phyloP scores from a whole-genome alignment of 2,888 invertebrate species.

The Trissolcus brochymenae region DNA sequence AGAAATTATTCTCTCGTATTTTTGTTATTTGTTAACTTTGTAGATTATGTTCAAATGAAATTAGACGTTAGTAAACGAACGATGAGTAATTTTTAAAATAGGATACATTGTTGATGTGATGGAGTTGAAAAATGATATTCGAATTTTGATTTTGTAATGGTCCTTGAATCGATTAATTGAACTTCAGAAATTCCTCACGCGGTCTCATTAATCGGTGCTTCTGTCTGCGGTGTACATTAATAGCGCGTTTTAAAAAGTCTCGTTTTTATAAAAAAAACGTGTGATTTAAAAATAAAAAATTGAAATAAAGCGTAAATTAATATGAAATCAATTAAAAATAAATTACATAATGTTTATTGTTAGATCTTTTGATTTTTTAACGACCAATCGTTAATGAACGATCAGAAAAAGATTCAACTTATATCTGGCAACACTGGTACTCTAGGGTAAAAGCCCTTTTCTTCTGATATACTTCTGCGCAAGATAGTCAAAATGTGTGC shows the following conservation, averaged over 20 bases:
- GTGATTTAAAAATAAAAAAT: neutral
- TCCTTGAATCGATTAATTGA: neutral
- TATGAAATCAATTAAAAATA: neutral
- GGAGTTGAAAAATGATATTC: neutral
- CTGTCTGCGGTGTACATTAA: neutral
- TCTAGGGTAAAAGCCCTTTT: slow-evolving; percentile 21
- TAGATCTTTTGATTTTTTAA: neutral
- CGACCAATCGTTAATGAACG: neutral
- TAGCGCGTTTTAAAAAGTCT: neutral
- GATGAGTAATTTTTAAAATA: too few relatives aligned
- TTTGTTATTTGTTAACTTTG: too few relatives aligned
- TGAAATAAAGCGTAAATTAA: neutral
- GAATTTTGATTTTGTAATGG: neutral
- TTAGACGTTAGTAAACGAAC: too few relatives aligned
- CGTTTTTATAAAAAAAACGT: neutral
- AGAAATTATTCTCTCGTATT: too few relatives aligned
- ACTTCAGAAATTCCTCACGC: neutral
- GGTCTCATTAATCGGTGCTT: neutral
- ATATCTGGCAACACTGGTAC: slow-evolving; percentile 33
- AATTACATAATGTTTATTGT: neutral
- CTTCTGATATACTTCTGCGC: slow-evolving; percentile 14
- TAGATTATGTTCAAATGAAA: too few relatives aligned
- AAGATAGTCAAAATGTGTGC: slow-evolving; percentile 29
- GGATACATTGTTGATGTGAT: too few relatives aligned
- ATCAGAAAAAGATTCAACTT: neutral